A percentile compares a stretch with the other conserved stretches of the same genome.
These are phyloP conservation scores for Chelmon rostratus DNA, from an alignment of 2,797 vertebrate species.

Conservation along the genomic window DNA sequence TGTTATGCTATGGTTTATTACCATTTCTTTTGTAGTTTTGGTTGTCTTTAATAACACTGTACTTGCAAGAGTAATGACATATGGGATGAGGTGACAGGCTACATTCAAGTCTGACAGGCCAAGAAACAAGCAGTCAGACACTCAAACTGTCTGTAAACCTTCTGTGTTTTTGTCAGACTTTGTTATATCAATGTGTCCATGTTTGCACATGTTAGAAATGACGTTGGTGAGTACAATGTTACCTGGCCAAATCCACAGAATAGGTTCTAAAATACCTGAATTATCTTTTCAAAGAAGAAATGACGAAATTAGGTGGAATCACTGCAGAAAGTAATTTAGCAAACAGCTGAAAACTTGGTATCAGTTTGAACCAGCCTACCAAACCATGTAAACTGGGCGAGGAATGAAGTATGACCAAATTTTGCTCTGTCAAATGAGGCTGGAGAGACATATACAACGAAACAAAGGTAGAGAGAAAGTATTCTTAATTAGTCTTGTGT, in stretches of 20 bases:
- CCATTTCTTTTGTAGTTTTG: neutral
- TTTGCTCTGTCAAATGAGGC: neutral
- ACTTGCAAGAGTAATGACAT: neutral
- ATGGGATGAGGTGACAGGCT: neutral
- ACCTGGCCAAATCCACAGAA: neutral
- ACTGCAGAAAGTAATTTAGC: neutral
- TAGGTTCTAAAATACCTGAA: neutral
- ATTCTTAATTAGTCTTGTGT: neutral
- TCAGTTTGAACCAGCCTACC: neutral
- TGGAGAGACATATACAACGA: neutral
- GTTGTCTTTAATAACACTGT: neutral
- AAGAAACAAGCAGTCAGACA: neutral
- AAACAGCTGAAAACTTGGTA: neutral
- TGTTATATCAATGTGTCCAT: too few relatives aligned
- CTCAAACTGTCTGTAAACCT: neutral
- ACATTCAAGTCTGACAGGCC: too few relatives aligned
- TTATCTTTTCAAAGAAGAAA: neutral
- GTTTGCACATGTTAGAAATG: neutral
- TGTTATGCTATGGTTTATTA: neutral
- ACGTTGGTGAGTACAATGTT: neutral
- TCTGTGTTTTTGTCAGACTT: neutral
- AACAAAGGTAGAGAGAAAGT: slow-evolving; percentile 1
- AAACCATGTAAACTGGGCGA: neutral
- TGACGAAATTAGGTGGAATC: too few relatives aligned
- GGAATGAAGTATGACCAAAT: neutral